A percentile compares a stretch with the other conserved stretches of the same genome.
These are phyloP conservation scores for Lagodon rhomboides DNA, from an alignment of 2,797 vertebrate genomes.

Conservation along the genomic window DNA sequence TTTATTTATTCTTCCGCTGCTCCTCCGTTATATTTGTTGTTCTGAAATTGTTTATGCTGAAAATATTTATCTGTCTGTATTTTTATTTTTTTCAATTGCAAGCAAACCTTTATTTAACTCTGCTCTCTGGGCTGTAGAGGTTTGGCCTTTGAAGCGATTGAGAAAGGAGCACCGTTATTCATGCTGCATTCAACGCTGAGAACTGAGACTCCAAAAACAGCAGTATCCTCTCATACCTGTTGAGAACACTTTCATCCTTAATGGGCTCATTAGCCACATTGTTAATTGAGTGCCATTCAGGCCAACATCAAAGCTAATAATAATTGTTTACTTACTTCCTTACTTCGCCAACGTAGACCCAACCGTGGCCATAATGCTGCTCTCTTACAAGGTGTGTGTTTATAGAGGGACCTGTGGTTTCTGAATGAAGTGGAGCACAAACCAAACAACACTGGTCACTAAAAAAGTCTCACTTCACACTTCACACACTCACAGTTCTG, in stretches of 20 bases:
- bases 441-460: slow-evolving; percentile 22
- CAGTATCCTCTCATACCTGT: slow-evolving; percentile 88
- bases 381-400: slow-evolving; percentile 68
- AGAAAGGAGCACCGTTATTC: slow-evolving; percentile 82
- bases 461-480: slow-evolving; percentile 50
- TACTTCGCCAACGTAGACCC: slow-evolving; percentile 76
- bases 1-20: slow-evolving; percentile 2
- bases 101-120: slow-evolving; percentile 81
- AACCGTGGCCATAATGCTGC: slow-evolving; percentile 71
- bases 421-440: slow-evolving; percentile 46
- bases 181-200: slow-evolving; percentile 82
- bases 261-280: slow-evolving; percentile 90
- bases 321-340: slow-evolving; percentile 84
- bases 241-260: slow-evolving; percentile 90
- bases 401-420: slow-evolving; percentile 61
- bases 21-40: slow-evolving; percentile 2
- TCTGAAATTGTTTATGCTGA: slow-evolving; percentile 18
- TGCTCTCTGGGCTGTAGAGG: slow-evolving; percentile 79
- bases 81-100: slow-evolving; percentile 42
- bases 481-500: slow-evolving; percentile 9
- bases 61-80: slow-evolving; percentile 37
- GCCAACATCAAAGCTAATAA: slow-evolving; percentile 87
- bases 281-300: slow-evolving; percentile 89
- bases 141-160: slow-evolving; percentile 83
- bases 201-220: slow-evolving; percentile 84